Base-by-base conservation (phyloP, 2,797 vertebrate species). In the Enteromius afrohamiltoni region DNA sequence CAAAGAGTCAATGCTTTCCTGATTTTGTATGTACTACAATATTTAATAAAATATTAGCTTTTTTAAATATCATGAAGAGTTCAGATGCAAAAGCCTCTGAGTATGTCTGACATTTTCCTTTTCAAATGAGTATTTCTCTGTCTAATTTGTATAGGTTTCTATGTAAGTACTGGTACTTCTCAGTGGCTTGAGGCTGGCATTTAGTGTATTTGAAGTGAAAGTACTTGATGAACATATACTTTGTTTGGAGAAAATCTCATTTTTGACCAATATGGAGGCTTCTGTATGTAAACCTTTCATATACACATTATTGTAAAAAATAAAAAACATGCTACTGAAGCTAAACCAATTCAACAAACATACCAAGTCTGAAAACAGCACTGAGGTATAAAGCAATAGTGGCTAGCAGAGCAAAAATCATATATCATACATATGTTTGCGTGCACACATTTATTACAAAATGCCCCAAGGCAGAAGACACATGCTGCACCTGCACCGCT, bases 401-500 rank as follows among this genome's bases (percentile, higher is more conserved):
- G 11, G 31, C 29, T 53, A 53, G 11, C 21, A 77, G 13, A 77
- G 29, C 70, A 49, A 42, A 45, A 67, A 68, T 45, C 79, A 51
- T 84, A 53, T 78, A 74, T n/a, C 23, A 34, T 47, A 77, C 29
- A 65, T 64, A 62, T 78, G 49, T 79, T 55, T 69, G 68, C 40
- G n/a, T 16, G 42, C 49, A 68, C 21, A 71, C 88, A 42, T 89
- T 84, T 79, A 58, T 82, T 87, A 90, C 87, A 74, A 79, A 83
- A 89, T 88, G 87, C 88, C 85, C 82, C 87, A 88, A 90, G 90
- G 90, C 86, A 85, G 75, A 89, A 88, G 88, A 89, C 90, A 88
- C 86, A 89, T 87, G 88, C 86, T 85, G 91, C 92, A 94, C 93
- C 92, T 92, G 92, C 86, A 70, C 64, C 13, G 14, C 91, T 90